These are phyloP conservation scores for Corydoras maculifer DNA, from an alignment of 2,113 vertebrate species.

Conservation along the genomic window DNA sequence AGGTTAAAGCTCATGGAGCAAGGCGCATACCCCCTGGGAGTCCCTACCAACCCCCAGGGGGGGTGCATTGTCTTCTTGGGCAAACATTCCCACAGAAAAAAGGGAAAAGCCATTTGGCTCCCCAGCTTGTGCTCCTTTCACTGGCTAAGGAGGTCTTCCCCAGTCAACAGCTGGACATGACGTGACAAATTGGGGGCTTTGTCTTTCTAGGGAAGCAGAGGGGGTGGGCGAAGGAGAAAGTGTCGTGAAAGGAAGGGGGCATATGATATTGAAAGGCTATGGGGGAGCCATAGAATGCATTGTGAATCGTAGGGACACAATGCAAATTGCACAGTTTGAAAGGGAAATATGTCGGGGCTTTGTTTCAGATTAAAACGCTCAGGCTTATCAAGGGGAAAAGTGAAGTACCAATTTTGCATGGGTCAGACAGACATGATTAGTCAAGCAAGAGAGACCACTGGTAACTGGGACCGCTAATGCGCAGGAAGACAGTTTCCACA, in stretches of 20 bases:
- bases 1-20: conserved; percentile 48
- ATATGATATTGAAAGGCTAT: conserved; percentile 60
- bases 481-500: conserved; percentile 5
- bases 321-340: conserved; percentile 48
- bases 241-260: conserved; percentile 20
- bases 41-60: conserved; percentile 39
- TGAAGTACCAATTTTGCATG: conserved; percentile 25
- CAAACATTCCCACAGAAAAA: conserved; percentile 80
- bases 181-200: conserved; percentile 88
- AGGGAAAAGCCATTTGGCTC: conserved; percentile 81
- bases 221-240: conserved; percentile 35
- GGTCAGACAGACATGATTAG: conserved; percentile 11
- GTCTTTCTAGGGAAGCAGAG: conserved; percentile 50
- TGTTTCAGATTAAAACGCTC: conserved; percentile 48
- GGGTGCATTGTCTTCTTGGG: conserved; percentile 64
- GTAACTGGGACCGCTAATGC: conserved; percentile 24
- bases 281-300: conserved; percentile 46
- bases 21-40: conserved; percentile 38
- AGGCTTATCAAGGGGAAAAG: conserved; percentile 29
- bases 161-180: conserved; percentile 93
- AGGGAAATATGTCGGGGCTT: conserved; percentile 43
- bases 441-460: conserved; percentile 27
- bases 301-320: conserved; percentile 40
- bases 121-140: conserved; percentile 51
- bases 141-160: conserved; percentile 65